These are phyloP conservation scores for Hestina assimilis DNA, from an alignment of 1,140 invertebrate species.

Conservation along the genomic window DNA sequence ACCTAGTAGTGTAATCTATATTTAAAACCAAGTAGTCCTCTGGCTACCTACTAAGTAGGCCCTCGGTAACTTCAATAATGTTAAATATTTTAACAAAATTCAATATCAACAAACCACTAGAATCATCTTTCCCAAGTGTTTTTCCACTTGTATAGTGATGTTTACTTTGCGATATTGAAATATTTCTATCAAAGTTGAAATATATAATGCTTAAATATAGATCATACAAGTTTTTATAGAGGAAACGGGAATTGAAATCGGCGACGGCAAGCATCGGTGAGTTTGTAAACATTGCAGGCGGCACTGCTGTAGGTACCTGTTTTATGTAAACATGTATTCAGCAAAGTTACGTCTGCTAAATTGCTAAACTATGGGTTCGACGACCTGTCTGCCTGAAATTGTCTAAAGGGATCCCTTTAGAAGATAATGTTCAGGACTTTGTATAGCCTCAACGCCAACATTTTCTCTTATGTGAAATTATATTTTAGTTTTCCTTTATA, in stretches of 20 bases:
- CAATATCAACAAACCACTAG: neutral
- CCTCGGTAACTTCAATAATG: neutral
- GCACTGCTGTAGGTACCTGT: slow-evolving; percentile 31
- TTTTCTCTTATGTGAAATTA: slow-evolving; percentile 2
- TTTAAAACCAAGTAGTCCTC: no score
- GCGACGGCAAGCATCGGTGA: slow-evolving; percentile 34
- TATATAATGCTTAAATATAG: slow-evolving; percentile 30
- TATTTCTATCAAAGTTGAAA: slow-evolving; percentile 13
- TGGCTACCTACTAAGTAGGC: no score
- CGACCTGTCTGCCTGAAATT: slow-evolving; percentile 15
- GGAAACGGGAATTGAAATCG: slow-evolving; percentile 15
- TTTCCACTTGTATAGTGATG: slow-evolving; percentile 5
- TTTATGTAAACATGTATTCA: slow-evolving; percentile 26
- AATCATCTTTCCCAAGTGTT: neutral
- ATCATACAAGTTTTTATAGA: slow-evolving; percentile 21
- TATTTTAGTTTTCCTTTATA: no score
- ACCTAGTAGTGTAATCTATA: no score
- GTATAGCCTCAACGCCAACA: neutral
- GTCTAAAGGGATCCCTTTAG: slow-evolving; percentile 13
- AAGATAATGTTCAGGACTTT: neutral
- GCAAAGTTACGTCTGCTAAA: slow-evolving; percentile 26
- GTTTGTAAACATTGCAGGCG: slow-evolving; percentile 52
- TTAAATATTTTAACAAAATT: neutral
- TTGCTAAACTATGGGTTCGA: slow-evolving; percentile 24
- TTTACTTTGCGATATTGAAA: slow-evolving; percentile 15